Evolutionary conservation across 2,113 vertebrate genomes (phyloP).

Genomic region (Tyrannus savana): DNA sequence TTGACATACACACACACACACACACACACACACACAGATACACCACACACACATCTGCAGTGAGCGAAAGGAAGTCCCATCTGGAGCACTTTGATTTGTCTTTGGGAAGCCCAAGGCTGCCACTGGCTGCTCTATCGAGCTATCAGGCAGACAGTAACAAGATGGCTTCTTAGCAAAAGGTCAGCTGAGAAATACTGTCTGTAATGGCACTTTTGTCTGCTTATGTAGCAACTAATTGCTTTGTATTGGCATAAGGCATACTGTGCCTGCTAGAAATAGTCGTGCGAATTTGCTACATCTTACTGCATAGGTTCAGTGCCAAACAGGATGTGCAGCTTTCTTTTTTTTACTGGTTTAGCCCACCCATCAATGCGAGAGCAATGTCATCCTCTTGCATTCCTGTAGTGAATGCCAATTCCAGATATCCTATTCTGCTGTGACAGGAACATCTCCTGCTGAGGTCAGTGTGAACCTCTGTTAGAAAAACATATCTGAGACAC

Average conservation of each 20-base stretch:
- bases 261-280: not conserved
- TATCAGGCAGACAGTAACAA: slow-evolving; percentile 75
- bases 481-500: not conserved
- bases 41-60: slow-evolving; percentile 9
- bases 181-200: slow-evolving; percentile 68
- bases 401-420: not conserved
- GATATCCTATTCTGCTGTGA: not conserved
- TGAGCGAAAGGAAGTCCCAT: slow-evolving; percentile 55
- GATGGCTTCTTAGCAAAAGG: slow-evolving; percentile 80
- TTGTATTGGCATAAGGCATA: slow-evolving; percentile 43
- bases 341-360: not conserved
- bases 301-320: not conserved
- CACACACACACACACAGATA: not conserved
- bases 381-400: not conserved
- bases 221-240: slow-evolving; percentile 69
- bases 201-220: slow-evolving; percentile 34
- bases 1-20: not conserved
- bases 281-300: not conserved
- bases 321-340: not conserved
- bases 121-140: slow-evolving; percentile 50
- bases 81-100: slow-evolving; percentile 61
- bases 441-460: not conserved
- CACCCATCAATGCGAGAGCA: not conserved
- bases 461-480: not conserved
- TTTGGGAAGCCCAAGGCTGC: slow-evolving; percentile 75